These are phyloP conservation scores for Caenorhabditis imperialis DNA, from an alignment of 2,888 invertebrate genomes.

Conservation along the genomic window DNA sequence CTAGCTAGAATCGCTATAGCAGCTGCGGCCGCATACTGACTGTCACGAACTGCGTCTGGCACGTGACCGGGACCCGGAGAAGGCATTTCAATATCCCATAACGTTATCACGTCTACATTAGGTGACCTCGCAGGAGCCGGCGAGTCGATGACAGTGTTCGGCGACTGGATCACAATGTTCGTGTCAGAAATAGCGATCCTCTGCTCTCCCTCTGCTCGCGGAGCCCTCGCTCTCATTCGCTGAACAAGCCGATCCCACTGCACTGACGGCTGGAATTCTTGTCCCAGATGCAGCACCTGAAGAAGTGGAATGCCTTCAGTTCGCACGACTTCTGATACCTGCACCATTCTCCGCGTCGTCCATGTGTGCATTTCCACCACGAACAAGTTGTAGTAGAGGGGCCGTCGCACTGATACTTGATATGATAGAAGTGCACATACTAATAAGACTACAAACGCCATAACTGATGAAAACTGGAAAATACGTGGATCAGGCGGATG, in stretches of 20 bases:
- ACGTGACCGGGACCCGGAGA: constrained; percentile 26
- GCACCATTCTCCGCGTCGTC: constrained; percentile 58
- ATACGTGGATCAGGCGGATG: no score
- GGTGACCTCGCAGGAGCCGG: constrained; percentile 40
- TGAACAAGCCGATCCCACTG: constrained; percentile 41
- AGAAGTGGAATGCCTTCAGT: no score
- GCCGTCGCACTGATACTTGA: constrained; percentile 41
- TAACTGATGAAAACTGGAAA: constrained; percentile 34
- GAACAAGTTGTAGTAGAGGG: constrained; percentile 57
- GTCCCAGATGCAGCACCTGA: constrained; percentile 51
- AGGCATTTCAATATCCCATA: constrained; percentile 64
- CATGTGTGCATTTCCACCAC: constrained; percentile 66
- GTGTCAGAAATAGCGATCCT: constrained; percentile 51
- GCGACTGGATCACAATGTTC: constrained; percentile 61
- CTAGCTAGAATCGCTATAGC: constrained; percentile 60
- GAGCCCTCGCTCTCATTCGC: constrained; percentile 40
- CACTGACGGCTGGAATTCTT: constrained; percentile 37
- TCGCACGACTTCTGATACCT: no score
- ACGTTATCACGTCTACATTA: constrained; percentile 33
- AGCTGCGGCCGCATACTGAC: constrained; percentile 62
- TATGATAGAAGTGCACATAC: constrained; percentile 23
- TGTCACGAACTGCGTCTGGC: constrained; percentile 52
- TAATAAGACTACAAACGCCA: constrained; percentile 20
- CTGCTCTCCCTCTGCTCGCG: constrained; percentile 36
- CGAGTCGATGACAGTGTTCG: constrained; percentile 50